Percentiles rank a stretch among this genome's conserved stretches.
Conservation (phyloP, 2,797 vertebrate species). For the Fistularia commersonii region DNA sequence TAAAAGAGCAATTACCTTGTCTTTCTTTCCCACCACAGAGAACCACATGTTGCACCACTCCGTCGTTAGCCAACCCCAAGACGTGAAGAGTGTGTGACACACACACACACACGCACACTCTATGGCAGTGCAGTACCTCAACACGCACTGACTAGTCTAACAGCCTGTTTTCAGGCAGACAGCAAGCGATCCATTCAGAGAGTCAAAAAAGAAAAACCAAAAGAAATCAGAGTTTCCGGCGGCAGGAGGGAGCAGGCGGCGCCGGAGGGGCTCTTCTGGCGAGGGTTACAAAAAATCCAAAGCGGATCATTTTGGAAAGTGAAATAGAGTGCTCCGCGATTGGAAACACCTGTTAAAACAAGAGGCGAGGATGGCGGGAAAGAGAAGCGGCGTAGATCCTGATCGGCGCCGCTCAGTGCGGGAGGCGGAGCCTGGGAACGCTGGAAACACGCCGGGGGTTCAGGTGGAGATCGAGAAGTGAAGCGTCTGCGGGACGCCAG, state of each 20-base stretch:
- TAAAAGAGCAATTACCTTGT: constrained; percentile 56
- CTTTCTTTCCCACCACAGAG: constrained; percentile 90
- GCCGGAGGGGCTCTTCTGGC: too few relatives aligned
- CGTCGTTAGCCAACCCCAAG: constrained; percentile 12
- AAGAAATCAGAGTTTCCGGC: too few relatives aligned
- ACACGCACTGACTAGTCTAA: too few relatives aligned
- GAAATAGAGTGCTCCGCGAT: too few relatives aligned
- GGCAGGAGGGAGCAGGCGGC: too few relatives aligned
- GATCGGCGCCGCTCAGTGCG: constrained; percentile 23
- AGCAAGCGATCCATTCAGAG: constrained; percentile 34
- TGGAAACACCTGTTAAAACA: not conserved
- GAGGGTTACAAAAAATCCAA: too few relatives aligned
- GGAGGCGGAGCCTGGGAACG: too few relatives aligned
- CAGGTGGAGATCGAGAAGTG: constrained; percentile 45
- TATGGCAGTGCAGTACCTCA: constrained; percentile 15
- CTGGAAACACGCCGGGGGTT: constrained; percentile 12
- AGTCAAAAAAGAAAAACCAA: constrained; percentile 22
- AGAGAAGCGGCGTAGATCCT: constrained; percentile 9
- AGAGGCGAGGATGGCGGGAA: not conserved
- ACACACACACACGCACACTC: constrained; percentile 18
- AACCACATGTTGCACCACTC: constrained; percentile 83
- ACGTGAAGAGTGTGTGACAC: constrained; percentile 21
- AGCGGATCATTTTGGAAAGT: too few relatives aligned
- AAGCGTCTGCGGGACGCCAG: constrained; percentile 56
- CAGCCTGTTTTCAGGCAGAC: constrained; percentile 16